These are phyloP conservation scores for Columbina picui DNA, from an alignment of 2,113 vertebrate species.

Conservation along the genomic window DNA sequence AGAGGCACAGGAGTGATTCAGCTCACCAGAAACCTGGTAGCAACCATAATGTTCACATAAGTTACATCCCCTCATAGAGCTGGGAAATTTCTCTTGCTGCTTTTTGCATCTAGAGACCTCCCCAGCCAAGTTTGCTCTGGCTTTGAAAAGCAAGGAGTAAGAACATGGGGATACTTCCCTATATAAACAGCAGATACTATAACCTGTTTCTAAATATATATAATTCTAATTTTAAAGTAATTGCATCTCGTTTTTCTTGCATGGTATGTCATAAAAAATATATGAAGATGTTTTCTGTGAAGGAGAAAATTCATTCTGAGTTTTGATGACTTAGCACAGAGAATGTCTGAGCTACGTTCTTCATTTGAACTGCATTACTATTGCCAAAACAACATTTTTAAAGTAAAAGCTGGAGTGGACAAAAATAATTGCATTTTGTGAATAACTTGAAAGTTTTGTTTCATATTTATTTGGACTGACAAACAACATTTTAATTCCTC, in stretches of 20 bases:
- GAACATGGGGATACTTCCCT: background rate
- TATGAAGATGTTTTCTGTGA: background rate
- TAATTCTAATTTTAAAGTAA: conserved; percentile 7
- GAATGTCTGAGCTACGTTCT: conserved; percentile 34
- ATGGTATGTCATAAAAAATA: background rate
- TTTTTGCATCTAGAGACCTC: conserved; percentile 27
- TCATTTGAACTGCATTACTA: conserved; percentile 21
- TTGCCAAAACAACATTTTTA: background rate
- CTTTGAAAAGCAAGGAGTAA: conserved; percentile 40
- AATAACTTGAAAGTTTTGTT: background rate
- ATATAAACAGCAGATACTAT: conserved; percentile 23
- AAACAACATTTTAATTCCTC: background rate
- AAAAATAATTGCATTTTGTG: conserved; percentile 18
- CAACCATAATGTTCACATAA: conserved; percentile 36
- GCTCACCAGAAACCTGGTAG: conserved; percentile 16
- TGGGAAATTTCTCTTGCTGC: background rate
- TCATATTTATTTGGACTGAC: background rate
- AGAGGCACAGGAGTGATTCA: background rate
- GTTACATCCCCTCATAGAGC: background rate
- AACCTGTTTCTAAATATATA: background rate
- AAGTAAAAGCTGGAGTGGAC: background rate
- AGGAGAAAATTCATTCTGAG: background rate
- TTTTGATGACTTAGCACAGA: conserved; percentile 36
- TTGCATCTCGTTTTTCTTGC: background rate
- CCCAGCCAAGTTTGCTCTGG: background rate